Evolutionary conservation across 2,113 vertebrate genomes (phyloP).

Genomic region (Oryzias curvinotus): DNA sequence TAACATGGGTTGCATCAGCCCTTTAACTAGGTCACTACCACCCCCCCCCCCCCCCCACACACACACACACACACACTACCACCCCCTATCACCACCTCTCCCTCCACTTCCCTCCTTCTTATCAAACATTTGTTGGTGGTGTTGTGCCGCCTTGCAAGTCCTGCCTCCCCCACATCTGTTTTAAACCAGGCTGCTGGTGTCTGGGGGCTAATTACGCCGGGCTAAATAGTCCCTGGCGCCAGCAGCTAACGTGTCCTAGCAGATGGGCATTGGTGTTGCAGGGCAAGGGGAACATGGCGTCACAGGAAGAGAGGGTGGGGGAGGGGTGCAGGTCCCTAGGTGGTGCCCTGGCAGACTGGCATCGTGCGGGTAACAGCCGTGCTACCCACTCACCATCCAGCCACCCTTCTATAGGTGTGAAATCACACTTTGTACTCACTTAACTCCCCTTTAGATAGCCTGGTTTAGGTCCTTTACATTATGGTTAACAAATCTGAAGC

Average conservation of each 20-base stretch:
- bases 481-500: slow-evolving; percentile 21
- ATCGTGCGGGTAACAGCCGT: slow-evolving; percentile 71
- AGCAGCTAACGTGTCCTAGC: slow-evolving; percentile 70
- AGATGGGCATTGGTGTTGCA: slow-evolving; percentile 74
- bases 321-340: slow-evolving; percentile 51
- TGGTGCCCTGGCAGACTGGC: slow-evolving; percentile 70
- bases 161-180: slow-evolving; percentile 76
- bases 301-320: slow-evolving; percentile 50
- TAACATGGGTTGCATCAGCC: slow-evolving; percentile 72
- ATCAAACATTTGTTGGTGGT: slow-evolving; percentile 61
- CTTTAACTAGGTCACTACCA: slow-evolving; percentile 72
- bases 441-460: slow-evolving; percentile 40
- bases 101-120: slow-evolving; percentile 36
- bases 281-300: slow-evolving; percentile 70
- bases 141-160: slow-evolving; percentile 55
- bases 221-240: slow-evolving; percentile 76
- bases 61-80: no score
- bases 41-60: background rate
- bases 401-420: slow-evolving; percentile 69
- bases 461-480: slow-evolving; percentile 44
- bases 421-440: slow-evolving; percentile 68
- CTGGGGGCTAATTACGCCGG: slow-evolving; percentile 76
- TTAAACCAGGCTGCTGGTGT: slow-evolving; percentile 74
- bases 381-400: slow-evolving; percentile 71
- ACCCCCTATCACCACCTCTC: background rate